These are phyloP conservation scores for Congeria kusceri DNA, from an alignment of 2,888 invertebrate species.

Conservation along the genomic window DNA sequence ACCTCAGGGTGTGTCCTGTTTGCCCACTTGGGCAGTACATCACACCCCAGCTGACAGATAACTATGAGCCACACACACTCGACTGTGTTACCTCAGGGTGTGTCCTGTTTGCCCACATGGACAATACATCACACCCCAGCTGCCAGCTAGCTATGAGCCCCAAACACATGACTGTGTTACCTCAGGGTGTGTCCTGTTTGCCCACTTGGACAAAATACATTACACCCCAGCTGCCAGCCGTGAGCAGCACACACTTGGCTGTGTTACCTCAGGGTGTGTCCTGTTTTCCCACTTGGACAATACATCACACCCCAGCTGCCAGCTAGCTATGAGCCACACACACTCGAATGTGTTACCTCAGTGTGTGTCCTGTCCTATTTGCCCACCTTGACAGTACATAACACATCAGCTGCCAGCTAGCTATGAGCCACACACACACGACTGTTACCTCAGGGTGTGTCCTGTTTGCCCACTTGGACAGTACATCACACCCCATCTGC, in stretches of 20 bases:
- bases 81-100: too few relatives aligned
- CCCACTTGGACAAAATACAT: conserved; percentile 88
- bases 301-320: conserved; percentile 95
- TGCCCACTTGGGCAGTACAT: conserved; percentile 84
- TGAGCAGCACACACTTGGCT: conserved; percentile 89
- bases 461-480: too few relatives aligned
- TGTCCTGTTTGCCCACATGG: too few relatives aligned
- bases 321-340: conserved; percentile 93
- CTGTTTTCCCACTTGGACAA: too few relatives aligned
- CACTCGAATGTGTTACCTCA: conserved; percentile 13
- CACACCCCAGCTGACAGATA: too few relatives aligned
- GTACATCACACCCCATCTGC: too few relatives aligned
- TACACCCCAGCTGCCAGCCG: conserved; percentile 93
- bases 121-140: too few relatives aligned
- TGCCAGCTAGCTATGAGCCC: background rate
- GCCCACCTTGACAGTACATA: conserved; percentile 85
- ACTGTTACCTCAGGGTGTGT: too few relatives aligned
- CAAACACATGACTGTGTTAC: conserved; percentile 5
- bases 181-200: conserved; percentile 33
- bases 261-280: too few relatives aligned
- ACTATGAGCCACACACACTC: too few relatives aligned
- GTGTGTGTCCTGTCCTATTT: conserved; percentile 22
- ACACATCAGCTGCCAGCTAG: too few relatives aligned
- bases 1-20: conserved; percentile 25
- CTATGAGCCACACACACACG: too few relatives aligned